A percentile compares a stretch with the other conserved stretches of the same genome.
Evolutionary conservation across 2,888 invertebrate genomes (phyloP).

Genomic region (Macrosoma leucophasiata): DNA sequence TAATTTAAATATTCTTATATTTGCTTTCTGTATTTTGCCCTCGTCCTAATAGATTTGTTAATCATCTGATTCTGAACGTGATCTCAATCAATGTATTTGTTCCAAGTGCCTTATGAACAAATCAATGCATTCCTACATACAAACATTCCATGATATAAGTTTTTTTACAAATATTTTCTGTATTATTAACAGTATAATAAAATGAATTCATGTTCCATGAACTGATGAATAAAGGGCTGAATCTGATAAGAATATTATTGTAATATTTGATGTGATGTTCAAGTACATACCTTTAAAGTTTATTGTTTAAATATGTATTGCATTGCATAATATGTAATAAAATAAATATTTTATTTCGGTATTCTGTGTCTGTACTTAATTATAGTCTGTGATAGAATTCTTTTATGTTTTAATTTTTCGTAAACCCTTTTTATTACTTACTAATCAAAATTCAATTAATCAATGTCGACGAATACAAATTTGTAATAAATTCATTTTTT

Average conservation of each 20-base stretch:
- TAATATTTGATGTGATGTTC: conserved; percentile 13
- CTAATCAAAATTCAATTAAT: conserved; percentile 9
- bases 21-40: conserved; percentile 12
- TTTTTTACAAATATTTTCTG: no score
- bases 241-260: conserved; percentile 14
- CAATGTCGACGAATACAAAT: conserved; percentile 50
- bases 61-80: conserved; percentile 34
- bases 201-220: no score
- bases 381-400: conserved; percentile 63
- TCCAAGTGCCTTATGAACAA: conserved; percentile 74
- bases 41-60: conserved; percentile 25
- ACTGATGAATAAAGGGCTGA: no score
- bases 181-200: no score
- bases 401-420: conserved; percentile 20
- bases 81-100: conserved; percentile 62
- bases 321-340: no score
- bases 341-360: conserved; percentile 10
- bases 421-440: conserved; percentile 8
- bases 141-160: conserved; percentile 42
- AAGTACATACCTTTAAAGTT: no score
- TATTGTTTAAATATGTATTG: no score
- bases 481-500: conserved; percentile 73
- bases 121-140: conserved; percentile 61
- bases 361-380: conserved; percentile 48
- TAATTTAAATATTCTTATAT: conserved; percentile 5